Base-by-base conservation (phyloP, 1,140 invertebrate genomes). In the Vanessa tameamea region DNA sequence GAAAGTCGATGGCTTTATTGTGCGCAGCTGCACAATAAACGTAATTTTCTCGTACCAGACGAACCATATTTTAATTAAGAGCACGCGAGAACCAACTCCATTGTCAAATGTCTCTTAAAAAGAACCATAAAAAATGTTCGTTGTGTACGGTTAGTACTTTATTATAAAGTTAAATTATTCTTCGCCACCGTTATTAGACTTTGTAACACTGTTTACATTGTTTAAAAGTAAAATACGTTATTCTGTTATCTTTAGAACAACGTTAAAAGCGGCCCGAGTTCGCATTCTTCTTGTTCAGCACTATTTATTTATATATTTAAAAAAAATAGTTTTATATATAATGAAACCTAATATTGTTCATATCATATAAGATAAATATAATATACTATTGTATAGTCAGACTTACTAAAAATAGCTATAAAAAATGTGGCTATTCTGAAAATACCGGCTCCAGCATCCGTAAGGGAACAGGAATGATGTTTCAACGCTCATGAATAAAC, bases 161-260 rank as follows among this genome's bases (percentile, higher is more conserved):
- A 78, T 78, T 78, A 78, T 66, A 69, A 75, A 78, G 76, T 78
- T 78, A 75, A 78, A 78, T 78, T 72, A 78, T 51, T 47, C 47
- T 11, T 47, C 47, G n/a, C 26, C 64, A 31, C 31, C 47, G 26
- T 67, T 51, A 51, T 68, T 59, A 37, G 14, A 73, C 53, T 67
- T 67, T 64, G 50, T 73, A 67, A 73, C 48, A 14, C 47, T 20
- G 55, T 67, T 51, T 63, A 73, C 65, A 67, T 51, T 73, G 65
- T 68, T 63, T 47, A 51, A 73, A 59, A 73, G 65, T 43, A 59
- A 51, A 68, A 48, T 26, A 26, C 15, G 1, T 50, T 65, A n/a
- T 55, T 55, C 26, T 53, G 6, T 55, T 53, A 51, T 23, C 23
- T 9, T 16, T 37, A 59, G 14, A 20, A 59, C 20, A 12, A 13